Evolutionary conservation across 92 coral and sea anemone species (phyloP).

Genomic region (Ricordea florida): DNA sequence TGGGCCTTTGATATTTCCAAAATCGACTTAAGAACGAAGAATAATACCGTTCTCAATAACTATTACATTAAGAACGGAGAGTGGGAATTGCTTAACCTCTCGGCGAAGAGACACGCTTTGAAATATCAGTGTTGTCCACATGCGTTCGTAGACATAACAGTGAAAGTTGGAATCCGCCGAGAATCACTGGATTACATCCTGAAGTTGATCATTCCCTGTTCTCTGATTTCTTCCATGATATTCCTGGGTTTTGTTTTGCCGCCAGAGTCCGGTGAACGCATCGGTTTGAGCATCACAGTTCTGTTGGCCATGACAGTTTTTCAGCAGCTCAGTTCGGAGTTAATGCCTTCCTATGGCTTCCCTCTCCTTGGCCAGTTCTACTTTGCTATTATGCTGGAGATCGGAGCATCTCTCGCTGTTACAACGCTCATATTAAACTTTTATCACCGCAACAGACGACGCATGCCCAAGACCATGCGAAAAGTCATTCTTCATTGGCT

Average conservation of each 20-base stretch:
- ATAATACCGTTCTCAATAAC: background rate
- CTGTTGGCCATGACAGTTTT: conserved; percentile 66
- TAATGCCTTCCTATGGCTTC: conserved; percentile 65
- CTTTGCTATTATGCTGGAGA: conserved; percentile 62
- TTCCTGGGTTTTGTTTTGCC: conserved; percentile 63
- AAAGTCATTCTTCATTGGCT: conserved; percentile 54
- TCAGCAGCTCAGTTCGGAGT: conserved; percentile 63
- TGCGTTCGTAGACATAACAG: conserved; percentile 51
- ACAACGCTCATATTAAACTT: conserved; percentile 62
- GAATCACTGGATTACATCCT: conserved; percentile 63
- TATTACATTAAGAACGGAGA: conserved; percentile 64
- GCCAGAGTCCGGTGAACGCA: conserved; percentile 69
- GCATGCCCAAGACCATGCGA: conserved; percentile 61
- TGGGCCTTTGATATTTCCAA: conserved; percentile 60
- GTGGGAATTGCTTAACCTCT: conserved; percentile 45
- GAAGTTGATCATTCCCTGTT: conserved; percentile 61
- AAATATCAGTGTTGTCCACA: conserved; percentile 45
- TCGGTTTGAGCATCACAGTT: conserved; percentile 63
- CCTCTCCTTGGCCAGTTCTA: conserved; percentile 67
- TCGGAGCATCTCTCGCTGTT: conserved; percentile 48
- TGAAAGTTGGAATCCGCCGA: conserved; percentile 33
- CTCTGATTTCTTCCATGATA: conserved; percentile 69
- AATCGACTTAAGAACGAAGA: conserved; percentile 32
- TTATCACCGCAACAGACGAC: conserved; percentile 59
- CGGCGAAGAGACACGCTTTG: conserved; percentile 30